Evolutionary conservation across 2,113 vertebrate species (phyloP).

Genomic region (Myrmecophaga tridactyla): DNA sequence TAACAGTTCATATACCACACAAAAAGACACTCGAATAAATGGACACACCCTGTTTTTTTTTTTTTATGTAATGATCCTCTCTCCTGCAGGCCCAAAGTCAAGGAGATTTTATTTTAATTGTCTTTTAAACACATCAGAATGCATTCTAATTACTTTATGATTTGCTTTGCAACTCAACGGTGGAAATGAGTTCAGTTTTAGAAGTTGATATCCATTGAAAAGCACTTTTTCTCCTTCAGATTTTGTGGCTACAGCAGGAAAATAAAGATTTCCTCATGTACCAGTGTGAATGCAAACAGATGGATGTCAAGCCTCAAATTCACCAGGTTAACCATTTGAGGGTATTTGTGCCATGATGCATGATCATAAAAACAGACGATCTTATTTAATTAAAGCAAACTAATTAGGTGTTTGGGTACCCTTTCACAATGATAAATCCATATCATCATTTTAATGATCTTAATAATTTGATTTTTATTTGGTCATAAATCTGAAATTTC

Average conservation of each 20-base stretch:
- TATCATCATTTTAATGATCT: neutral
- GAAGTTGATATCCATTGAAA: conserved; percentile 25
- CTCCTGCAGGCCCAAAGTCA: neutral
- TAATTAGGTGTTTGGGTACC: neutral
- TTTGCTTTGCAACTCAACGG: conserved; percentile 46
- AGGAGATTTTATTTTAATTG: neutral
- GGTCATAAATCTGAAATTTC: neutral
- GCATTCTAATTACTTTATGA: conserved; percentile 32
- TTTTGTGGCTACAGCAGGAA: conserved; percentile 2
- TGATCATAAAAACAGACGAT: neutral
- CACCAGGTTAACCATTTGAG: neutral
- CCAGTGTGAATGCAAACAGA: neutral
- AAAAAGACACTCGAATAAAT: neutral
- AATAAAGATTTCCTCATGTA: conserved; percentile 15
- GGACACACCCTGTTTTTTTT: neutral
- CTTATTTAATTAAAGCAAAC: neutral
- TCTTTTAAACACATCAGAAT: conserved; percentile 25
- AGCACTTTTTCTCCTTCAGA: neutral
- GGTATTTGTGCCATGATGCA: neutral
- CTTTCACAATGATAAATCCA: neutral
- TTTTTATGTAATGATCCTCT: neutral
- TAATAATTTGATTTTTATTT: conserved; percentile 32
- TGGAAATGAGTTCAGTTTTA: conserved; percentile 15
- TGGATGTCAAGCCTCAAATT: neutral
- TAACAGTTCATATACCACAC: neutral